Conservation (phyloP, 2,888 invertebrate genomes). For the Punctoribates punctum region DNA sequence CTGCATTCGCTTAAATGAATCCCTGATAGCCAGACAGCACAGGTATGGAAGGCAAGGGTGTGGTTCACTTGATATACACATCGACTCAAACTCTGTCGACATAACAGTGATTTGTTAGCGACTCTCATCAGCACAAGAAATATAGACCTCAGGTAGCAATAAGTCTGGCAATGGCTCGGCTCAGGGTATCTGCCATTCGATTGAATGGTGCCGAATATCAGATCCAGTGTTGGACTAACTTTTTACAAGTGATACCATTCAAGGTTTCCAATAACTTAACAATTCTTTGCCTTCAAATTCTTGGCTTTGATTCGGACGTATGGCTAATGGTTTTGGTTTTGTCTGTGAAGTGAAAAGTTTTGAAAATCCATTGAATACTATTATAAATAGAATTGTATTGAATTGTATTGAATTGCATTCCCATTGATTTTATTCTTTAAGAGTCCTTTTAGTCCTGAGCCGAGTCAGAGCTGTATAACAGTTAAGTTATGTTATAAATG, state of each 20-base stretch:
- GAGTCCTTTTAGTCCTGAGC: background rate
- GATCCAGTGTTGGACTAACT: conserved; percentile 10
- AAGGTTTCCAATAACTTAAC: conserved; percentile 13
- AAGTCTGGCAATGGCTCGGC: conserved; percentile 7
- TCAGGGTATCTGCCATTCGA: background rate
- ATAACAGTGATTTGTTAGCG: conserved; percentile 30
- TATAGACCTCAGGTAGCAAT: conserved; percentile 20
- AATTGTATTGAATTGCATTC: background rate
- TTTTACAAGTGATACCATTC: conserved; percentile 16
- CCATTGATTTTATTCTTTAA: background rate
- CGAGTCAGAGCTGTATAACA: background rate
- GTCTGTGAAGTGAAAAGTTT: conserved; percentile 1
- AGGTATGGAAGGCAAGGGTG: conserved; percentile 15
- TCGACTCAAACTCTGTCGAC: background rate
- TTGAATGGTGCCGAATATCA: background rate
- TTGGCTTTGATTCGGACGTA: conserved; percentile 1
- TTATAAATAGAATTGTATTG: background rate
- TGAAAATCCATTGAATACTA: background rate
- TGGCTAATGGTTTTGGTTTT: conserved; percentile 9
- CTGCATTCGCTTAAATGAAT: conserved; percentile 25
- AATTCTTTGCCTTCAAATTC: background rate
- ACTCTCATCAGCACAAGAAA: conserved; percentile 22
- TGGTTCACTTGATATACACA: conserved; percentile 17
- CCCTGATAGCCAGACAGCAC: background rate
- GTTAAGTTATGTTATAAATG: conserved; percentile 21